A percentile compares a stretch with the other conserved stretches of the same genome.
Evolutionary conservation across 2,797 vertebrate species (phyloP).

Genomic region (Spheniscus humboldti): DNA sequence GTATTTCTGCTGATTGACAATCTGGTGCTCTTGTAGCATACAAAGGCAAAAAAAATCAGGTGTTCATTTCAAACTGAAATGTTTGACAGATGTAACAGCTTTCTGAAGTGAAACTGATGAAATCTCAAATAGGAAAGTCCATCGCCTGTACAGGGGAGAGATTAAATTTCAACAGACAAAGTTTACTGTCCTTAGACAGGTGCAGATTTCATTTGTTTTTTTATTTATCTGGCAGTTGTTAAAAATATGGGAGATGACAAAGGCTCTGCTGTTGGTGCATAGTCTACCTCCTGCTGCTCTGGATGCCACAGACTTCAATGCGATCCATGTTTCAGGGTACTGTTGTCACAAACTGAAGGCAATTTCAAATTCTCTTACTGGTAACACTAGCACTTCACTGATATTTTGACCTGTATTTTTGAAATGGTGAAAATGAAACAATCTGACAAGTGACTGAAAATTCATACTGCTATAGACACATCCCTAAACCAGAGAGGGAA

Average conservation of each 20-base stretch:
- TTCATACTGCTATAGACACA: not conserved
- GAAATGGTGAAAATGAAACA: not conserved
- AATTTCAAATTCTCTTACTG: conserved; percentile 21
- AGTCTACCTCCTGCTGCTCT: not conserved
- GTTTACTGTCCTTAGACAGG: conserved; percentile 30
- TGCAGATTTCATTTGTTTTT: conserved; percentile 11
- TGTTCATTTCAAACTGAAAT: conserved; percentile 62
- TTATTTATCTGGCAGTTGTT: conserved; percentile 13
- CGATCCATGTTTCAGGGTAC: not conserved
- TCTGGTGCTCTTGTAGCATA: conserved; percentile 40
- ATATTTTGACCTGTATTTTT: conserved; percentile 23
- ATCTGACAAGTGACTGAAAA: conserved; percentile 24
- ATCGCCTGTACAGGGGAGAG: conserved; percentile 30
- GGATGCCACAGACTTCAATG: not conserved
- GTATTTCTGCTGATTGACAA: conserved; percentile 63
- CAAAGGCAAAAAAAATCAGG: conserved; percentile 45
- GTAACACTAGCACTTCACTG: not conserved
- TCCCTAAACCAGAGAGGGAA: not conserved
- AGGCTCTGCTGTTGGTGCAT: not conserved
- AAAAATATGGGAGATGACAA: not conserved
- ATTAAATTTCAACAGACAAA: conserved; percentile 40
- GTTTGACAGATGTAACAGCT: conserved; percentile 67
- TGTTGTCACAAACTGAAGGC: conserved; percentile 25
- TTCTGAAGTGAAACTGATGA: conserved; percentile 64
- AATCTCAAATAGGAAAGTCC: conserved; percentile 61